phyloP scores from a whole-genome alignment of 1,140 invertebrate genomes.

The Drosophila nasuta region DNA sequence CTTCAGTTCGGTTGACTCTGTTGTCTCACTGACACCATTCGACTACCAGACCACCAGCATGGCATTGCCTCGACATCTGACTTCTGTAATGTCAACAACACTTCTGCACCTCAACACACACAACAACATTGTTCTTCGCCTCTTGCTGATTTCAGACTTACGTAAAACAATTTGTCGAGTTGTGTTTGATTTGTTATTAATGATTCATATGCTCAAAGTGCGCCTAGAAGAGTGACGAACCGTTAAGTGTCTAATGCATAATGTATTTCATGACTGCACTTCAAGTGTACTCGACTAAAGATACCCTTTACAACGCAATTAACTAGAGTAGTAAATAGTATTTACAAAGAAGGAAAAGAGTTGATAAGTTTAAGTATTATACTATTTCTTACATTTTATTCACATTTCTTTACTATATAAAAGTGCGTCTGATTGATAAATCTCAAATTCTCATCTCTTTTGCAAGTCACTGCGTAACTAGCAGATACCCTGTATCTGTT shows the following conservation, averaged over 20 bases:
- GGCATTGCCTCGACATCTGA: constrained; percentile 16
- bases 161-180: constrained; percentile 2
- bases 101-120: background rate
- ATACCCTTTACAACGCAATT: background rate
- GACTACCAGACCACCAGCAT: background rate
- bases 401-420: too few species aligned
- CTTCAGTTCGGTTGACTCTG: background rate
- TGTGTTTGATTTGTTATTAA: background rate
- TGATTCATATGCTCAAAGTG: constrained; percentile 5
- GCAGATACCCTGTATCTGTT: too few species aligned
- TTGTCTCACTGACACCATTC: constrained; percentile 42
- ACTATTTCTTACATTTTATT: too few species aligned
- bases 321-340: background rate
- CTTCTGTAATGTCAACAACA: constrained; percentile 13
- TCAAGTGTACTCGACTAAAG: background rate
- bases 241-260: background rate
- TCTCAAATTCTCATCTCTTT: too few species aligned
- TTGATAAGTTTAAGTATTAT: too few species aligned
- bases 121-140: background rate
- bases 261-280: background rate
- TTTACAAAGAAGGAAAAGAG: background rate
- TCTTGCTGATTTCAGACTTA: background rate
- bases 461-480: too few species aligned
- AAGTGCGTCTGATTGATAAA: too few species aligned
- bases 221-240: background rate